Percentiles rank a stretch among this genome's conserved stretches.
These are phyloP conservation scores for Drosophila saltans DNA, from an alignment of 1,140 invertebrate species.

Conservation along the genomic window DNA sequence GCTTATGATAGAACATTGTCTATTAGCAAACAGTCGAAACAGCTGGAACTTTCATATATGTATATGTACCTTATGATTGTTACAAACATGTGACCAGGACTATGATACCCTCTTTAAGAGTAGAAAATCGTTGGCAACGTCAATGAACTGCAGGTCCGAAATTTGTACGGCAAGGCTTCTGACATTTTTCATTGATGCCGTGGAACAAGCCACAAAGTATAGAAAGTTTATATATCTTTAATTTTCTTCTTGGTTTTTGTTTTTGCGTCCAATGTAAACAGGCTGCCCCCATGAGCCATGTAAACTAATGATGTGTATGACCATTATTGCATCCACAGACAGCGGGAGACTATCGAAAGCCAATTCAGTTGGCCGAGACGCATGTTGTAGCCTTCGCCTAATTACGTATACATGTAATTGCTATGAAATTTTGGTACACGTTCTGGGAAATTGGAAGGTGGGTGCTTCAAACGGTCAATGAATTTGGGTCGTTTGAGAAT, in stretches of 20 bases:
- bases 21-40: too few relatives aligned
- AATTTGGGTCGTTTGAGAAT: conserved; percentile 11
- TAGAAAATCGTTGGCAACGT: neutral
- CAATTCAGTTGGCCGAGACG: too few relatives aligned
- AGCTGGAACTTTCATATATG: too few relatives aligned
- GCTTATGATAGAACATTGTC: too few relatives aligned
- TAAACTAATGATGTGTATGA: conserved; percentile 10
- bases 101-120: too few relatives aligned
- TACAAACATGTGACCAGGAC: too few relatives aligned
- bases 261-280: conserved; percentile 50
- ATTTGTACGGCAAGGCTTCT: neutral
- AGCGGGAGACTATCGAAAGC: neutral
- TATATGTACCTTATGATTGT: too few relatives aligned
- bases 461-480: neutral
- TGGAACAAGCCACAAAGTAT: conserved; percentile 9
- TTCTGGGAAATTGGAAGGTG: conserved; percentile 4
- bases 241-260: too few relatives aligned
- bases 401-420: neutral
- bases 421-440: neutral
- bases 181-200: neutral
- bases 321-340: neutral
- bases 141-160: conserved; percentile 1
- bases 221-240: neutral
- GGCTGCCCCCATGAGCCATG: conserved; percentile 17
- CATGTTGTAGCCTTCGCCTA: neutral